These are phyloP conservation scores for Cynodonichthys magdalenae DNA, from an alignment of 2,797 vertebrate species.

Conservation along the genomic window DNA sequence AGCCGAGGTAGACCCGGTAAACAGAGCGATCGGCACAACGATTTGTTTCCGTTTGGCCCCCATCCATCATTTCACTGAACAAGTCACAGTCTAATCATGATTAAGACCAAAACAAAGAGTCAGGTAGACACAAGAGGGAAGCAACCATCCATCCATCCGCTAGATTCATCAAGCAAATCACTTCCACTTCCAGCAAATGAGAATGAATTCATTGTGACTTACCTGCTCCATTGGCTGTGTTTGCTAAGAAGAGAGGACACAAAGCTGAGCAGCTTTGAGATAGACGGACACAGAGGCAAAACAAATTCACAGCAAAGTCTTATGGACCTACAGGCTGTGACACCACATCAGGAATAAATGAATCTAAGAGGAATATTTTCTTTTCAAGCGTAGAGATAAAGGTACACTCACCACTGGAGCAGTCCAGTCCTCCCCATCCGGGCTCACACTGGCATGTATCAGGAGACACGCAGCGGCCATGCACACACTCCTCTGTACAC, in stretches of 20 bases:
- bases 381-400: slow-evolving; percentile 26
- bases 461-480: slow-evolving; percentile 95
- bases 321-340: slow-evolving; percentile 68
- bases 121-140: slow-evolving; percentile 50
- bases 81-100: slow-evolving; percentile 75
- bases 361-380: slow-evolving; percentile 53
- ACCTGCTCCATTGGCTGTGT: slow-evolving; percentile 78
- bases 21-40: slow-evolving; percentile 52
- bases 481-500: slow-evolving; percentile 96
- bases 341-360: slow-evolving; percentile 68
- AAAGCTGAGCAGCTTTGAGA: slow-evolving; percentile 78
- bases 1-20: slow-evolving; percentile 56
- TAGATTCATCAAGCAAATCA: slow-evolving; percentile 77
- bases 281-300: slow-evolving; percentile 58
- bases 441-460: slow-evolving; percentile 99
- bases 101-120: slow-evolving; percentile 69
- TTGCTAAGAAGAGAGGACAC: slow-evolving; percentile 76
- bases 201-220: slow-evolving; percentile 77
- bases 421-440: slow-evolving; percentile 97
- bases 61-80: slow-evolving; percentile 62
- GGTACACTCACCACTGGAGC: slow-evolving; percentile 95
- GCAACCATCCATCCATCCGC: slow-evolving; percentile 70
- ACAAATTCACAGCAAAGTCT: slow-evolving; percentile 61
- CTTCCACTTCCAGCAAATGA: slow-evolving; percentile 78
- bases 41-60: slow-evolving; percentile 61